phyloP scores from a whole-genome alignment of 1,140 invertebrate genomes.

The Lepidostoma basale region DNA sequence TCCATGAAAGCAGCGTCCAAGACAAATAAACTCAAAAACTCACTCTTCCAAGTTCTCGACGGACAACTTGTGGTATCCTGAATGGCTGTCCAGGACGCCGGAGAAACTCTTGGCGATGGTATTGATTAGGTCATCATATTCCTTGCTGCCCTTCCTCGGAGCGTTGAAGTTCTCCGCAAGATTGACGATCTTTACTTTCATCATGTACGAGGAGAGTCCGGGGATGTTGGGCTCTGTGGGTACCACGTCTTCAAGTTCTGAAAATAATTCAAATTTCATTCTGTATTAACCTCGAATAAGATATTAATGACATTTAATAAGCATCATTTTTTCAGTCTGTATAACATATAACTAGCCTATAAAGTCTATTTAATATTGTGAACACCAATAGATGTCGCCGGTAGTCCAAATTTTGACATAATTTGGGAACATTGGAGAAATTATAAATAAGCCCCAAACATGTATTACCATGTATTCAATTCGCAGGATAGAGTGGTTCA shows the following conservation, averaged over 20 bases:
- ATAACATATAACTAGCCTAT: neutral
- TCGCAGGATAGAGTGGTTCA: no score
- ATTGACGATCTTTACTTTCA: constrained; percentile 76
- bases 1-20: no score
- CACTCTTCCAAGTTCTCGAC: constrained; percentile 77
- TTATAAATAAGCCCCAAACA: no score
- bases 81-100: constrained; percentile 66
- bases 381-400: no score
- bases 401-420: no score
- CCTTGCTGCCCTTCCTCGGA: constrained; percentile 69
- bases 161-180: constrained; percentile 77
- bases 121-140: constrained; percentile 76
- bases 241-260: constrained; percentile 61
- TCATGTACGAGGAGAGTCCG: constrained; percentile 64
- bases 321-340: no score
- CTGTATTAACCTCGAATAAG: no score
- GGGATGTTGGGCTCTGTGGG: constrained; percentile 66
- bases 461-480: no score
- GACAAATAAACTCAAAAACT: constrained; percentile 50
- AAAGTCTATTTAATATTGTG: no score
- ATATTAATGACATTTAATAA: no score
- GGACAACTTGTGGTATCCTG: constrained; percentile 74
- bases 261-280: constrained; percentile 25
- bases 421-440: no score
- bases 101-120: constrained; percentile 70